These are phyloP conservation scores for Pollenia griseotomentosa DNA, from an alignment of 2,888 invertebrate species.

Conservation along the genomic window DNA sequence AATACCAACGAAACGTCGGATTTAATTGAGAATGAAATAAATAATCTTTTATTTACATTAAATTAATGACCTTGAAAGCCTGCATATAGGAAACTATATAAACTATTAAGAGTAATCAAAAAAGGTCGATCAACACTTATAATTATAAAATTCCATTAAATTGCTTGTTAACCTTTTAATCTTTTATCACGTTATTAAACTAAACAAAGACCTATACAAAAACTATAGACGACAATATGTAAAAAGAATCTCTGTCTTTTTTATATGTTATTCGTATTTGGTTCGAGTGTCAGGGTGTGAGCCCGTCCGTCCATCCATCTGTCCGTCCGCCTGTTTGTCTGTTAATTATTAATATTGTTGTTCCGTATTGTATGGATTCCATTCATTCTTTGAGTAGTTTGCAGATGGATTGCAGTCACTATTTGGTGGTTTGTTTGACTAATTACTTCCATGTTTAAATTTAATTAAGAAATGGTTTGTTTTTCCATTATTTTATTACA, in stretches of 20 bases:
- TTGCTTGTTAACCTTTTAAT: conserved; percentile 73
- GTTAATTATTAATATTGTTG: conserved; percentile 18
- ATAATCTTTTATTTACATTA: too few species aligned
- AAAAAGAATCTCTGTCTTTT: conserved; percentile 49
- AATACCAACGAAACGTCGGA: too few species aligned
- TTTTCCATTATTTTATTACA: background rate
- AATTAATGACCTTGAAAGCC: too few species aligned
- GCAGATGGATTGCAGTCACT: conserved; percentile 11
- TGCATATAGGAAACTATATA: too few species aligned
- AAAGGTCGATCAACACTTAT: too few species aligned
- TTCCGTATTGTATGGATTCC: conserved; percentile 49
- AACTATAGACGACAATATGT: conserved; percentile 17
- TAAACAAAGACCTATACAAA: conserved; percentile 41
- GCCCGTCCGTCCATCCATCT: background rate
- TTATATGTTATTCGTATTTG: conserved; percentile 24
- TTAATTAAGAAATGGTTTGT: conserved; percentile 55
- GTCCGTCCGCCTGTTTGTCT: background rate
- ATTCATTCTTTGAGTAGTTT: conserved; percentile 27
- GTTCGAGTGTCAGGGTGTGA: background rate
- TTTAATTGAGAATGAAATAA: too few species aligned
- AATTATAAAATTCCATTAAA: conserved; percentile 73
- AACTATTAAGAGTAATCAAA: too few species aligned
- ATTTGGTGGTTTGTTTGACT: conserved; percentile 58
- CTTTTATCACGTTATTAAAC: conserved; percentile 70
- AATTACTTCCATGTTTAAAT: conserved; percentile 67